These are phyloP conservation scores for Apis florea DNA, from an alignment of 1,140 invertebrate genomes.

Conservation along the genomic window DNA sequence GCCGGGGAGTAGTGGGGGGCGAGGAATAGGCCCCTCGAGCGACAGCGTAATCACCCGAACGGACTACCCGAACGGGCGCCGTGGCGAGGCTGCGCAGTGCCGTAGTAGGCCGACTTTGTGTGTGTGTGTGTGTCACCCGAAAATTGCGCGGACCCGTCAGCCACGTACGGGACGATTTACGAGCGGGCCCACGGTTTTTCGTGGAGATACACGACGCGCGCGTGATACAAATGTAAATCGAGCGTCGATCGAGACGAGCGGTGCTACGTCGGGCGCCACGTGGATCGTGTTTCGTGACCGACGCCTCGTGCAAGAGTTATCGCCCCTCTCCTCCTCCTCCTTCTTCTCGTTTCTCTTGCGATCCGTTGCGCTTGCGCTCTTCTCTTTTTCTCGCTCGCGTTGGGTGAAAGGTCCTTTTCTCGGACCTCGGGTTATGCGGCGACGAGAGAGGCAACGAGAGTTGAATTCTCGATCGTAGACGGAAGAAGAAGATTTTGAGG, in stretches of 20 bases:
- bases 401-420: neutral
- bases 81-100: slow-evolving; percentile 48
- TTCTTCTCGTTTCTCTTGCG: neutral
- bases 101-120: slow-evolving; percentile 40
- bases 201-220: slow-evolving; percentile 46
- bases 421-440: too few relatives aligned
- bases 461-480: too few relatives aligned
- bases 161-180: slow-evolving; percentile 52
- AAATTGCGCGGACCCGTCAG: slow-evolving; percentile 44
- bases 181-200: slow-evolving; percentile 34
- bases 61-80: slow-evolving; percentile 71
- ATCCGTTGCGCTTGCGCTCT: neutral
- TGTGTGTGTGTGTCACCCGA: slow-evolving; percentile 44
- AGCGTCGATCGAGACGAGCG: slow-evolving; percentile 48
- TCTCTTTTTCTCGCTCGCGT: neutral
- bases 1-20: slow-evolving; percentile 26
- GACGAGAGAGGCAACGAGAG: too few relatives aligned
- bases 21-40: slow-evolving; percentile 68
- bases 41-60: slow-evolving; percentile 79
- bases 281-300: slow-evolving; percentile 54
- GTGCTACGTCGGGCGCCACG: slow-evolving; percentile 59
- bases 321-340: slow-evolving; percentile 9
- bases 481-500: too few relatives aligned
- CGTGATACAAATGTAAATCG: slow-evolving; percentile 65
- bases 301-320: slow-evolving; percentile 48